Base-by-base conservation (phyloP, 2,888 invertebrate genomes). In the Amphipoea oculea region DNA sequence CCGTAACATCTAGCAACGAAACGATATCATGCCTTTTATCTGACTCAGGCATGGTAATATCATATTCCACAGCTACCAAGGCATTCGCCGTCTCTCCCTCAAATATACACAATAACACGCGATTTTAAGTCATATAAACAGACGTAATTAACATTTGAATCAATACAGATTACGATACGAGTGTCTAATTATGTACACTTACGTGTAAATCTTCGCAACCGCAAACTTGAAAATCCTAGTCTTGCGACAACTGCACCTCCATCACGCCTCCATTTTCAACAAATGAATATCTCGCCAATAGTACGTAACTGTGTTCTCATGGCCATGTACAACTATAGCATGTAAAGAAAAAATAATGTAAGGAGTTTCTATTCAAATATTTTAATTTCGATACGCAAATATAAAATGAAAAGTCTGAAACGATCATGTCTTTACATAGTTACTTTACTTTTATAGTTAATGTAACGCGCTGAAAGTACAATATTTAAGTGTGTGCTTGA, bases 211-310 rank as follows among this genome's bases (percentile, higher is more conserved):
- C 89, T 89, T 90, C 92, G 92, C 93, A 95, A 94, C 94, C 91
- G 93, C 94, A 90, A 96, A 96, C 94, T 94, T 94, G 95, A 95
- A 96, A 95, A 95, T 93, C 92, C 87, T 89, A 92, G 92, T 92
- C 93, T 94, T 95, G 92, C 94, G 93, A 95, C 95, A 94, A 94
- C 93, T 92, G 94, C 93, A 92, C 94, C 91, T 92, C 95, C 95
- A 95, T 96, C 96, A 96, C 95, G 95, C 95, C 95, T 95, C 96
- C 96, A 97, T 96, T 96, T 96, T 95, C 95, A 95, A 96, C 96
- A 96, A 96, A 96, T 96, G 96, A 96, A 95, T 95, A 94, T 90
- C 92, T 90, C 23, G 65, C 78, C 86, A 85, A 87, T 91, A 93
- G 91, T 86, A 92, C 90, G 93, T 93, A 94, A 92, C 90, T 88